Base-by-base conservation (phyloP, 2,113 vertebrate genomes). In the Dicentrarchus labrax region DNA sequence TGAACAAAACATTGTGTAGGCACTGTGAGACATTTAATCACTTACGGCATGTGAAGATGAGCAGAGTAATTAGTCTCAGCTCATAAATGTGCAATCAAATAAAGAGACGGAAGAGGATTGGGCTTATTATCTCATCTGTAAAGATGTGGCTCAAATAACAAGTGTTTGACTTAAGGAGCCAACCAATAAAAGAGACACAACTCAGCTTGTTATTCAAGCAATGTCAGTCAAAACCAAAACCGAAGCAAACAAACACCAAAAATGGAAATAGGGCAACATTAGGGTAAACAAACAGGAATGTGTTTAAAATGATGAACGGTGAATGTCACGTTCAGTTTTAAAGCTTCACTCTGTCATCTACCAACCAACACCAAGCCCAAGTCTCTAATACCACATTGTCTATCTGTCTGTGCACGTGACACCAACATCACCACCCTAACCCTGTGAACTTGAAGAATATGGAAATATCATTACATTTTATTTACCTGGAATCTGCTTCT, bases 1-100 rank as follows among this genome's bases (percentile, higher is more conserved):
- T 17, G 13, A 78, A 61, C 0, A 56, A 73, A 59, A 73, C 4
- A 8, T 4, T 6, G 30, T 53, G 22, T 21, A 8, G 13, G 41
- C 36, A 2, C 36, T 22, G 36, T 71, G 56, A 22, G 53, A 66
- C 19, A 41, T 72, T 54, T 57, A 39, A 81, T 78, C 51, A 62
- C 62, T 1, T 22, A 12, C 36, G 24, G 15, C 2, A 30, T n/a
- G 67, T 30, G 53, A 76, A 21, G 57, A 78, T 13, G 4, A 79
- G 59, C 68, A 69, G 43, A 81, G 77, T 43, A 80, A 83, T 82
- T 70, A 57, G 66, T 77, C 76, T 54, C 57, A 62, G 72, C 67
- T 84, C 54, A 53, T 68, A n/a, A 71, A 41, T 62, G 64, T 24
- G 53, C 64, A 51, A 82, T 74, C 68, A 59, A 61, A 83, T 41